Conservation (phyloP, 2,888 invertebrate species). For the Eugnorisma glareosa region DNA sequence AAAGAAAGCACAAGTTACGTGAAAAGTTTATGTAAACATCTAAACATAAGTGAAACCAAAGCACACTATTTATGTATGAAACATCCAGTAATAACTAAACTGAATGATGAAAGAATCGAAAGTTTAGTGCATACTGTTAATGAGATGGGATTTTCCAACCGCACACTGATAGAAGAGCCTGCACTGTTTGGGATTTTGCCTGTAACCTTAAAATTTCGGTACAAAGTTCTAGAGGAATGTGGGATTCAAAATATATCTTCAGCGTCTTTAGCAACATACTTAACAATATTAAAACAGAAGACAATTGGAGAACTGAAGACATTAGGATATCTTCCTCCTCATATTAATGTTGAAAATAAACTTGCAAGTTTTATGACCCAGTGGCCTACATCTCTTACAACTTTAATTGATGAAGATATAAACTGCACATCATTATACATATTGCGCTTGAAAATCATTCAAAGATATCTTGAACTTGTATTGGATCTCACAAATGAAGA, state of each 20-base stretch:
- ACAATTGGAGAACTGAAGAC: constrained; percentile 80
- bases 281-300: constrained; percentile 79
- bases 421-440: constrained; percentile 77
- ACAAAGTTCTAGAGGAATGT: constrained; percentile 84
- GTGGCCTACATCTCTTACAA: constrained; percentile 88
- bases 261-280: constrained; percentile 75
- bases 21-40: constrained; percentile 75
- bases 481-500: constrained; percentile 83
- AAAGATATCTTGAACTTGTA: constrained; percentile 84
- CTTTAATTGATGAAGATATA: constrained; percentile 80
- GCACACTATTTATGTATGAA: constrained; percentile 81
- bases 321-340: constrained; percentile 71
- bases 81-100: constrained; percentile 80
- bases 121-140: constrained; percentile 74
- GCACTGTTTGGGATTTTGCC: constrained; percentile 82
- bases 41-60: constrained; percentile 77
- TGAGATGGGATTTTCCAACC: constrained; percentile 77
- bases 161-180: constrained; percentile 78
- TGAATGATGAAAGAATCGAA: constrained; percentile 74
- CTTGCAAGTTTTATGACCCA: constrained; percentile 85
- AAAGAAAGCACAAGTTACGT: constrained; percentile 55
- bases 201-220: constrained; percentile 81
- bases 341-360: constrained; percentile 84
- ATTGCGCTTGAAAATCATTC: constrained; percentile 84
- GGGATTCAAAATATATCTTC: constrained; percentile 78